Conservation (phyloP, 1,140 invertebrate species). For the Papilio machaon region DNA sequence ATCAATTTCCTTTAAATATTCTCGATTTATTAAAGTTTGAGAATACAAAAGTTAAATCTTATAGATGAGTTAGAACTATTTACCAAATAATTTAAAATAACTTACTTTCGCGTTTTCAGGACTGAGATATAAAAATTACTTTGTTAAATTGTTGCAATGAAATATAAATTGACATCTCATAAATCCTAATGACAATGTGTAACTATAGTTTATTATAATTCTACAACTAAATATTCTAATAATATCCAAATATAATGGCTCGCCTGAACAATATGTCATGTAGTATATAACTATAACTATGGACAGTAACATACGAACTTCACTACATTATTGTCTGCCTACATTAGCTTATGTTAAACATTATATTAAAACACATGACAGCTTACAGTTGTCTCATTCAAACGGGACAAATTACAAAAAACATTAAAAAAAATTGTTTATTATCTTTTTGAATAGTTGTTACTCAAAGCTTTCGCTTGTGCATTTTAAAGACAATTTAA, state of each 20-base stretch:
- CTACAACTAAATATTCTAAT: background rate
- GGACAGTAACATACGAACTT: constrained; percentile 39
- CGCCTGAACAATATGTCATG: constrained; percentile 23
- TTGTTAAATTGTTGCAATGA: too few species aligned
- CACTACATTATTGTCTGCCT: constrained; percentile 42
- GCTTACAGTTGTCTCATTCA: background rate
- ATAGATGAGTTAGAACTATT: too few species aligned
- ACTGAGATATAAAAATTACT: too few species aligned
- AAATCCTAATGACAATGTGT: background rate
- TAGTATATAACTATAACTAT: constrained; percentile 5
- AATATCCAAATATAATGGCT: background rate
- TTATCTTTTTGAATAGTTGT: too few species aligned
- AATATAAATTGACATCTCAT: background rate
- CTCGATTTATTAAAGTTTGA: background rate
- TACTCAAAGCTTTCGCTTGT: too few species aligned
- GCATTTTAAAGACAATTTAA: background rate
- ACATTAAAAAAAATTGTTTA: background rate
- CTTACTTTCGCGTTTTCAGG: too few species aligned
- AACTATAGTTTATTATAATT: background rate
- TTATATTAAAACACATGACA: background rate
- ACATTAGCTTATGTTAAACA: constrained; percentile 20
- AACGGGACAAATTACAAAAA: background rate
- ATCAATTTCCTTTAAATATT: background rate
- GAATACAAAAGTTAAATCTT: background rate
- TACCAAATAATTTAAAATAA: too few species aligned